Evolutionary conservation across 2,113 vertebrate genomes (phyloP).

Genomic region (Xyliphius kryptos): DNA sequence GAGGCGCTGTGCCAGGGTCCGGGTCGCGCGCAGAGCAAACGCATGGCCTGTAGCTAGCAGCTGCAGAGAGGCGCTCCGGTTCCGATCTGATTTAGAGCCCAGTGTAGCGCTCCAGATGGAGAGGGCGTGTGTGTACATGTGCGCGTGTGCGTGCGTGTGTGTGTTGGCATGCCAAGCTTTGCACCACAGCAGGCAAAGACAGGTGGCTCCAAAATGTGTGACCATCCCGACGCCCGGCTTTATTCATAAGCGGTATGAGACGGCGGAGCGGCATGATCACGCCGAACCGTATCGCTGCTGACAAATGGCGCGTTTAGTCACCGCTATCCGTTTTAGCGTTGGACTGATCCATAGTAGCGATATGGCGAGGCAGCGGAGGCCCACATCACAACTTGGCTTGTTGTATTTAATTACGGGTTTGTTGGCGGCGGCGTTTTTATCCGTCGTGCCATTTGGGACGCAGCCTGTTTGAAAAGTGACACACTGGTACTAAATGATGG

Average conservation of each 20-base stretch:
- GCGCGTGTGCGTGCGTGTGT: conserved; percentile 2
- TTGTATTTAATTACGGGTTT: no score
- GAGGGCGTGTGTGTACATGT: not conserved
- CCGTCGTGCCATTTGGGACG: no score
- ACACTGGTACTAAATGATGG: no score
- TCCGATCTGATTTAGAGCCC: no score
- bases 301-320: not conserved
- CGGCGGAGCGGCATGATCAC: not conserved
- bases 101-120: not conserved
- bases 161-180: conserved; percentile 15
- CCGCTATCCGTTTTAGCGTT: not conserved
- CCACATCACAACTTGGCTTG: not conserved
- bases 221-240: conserved; percentile 48
- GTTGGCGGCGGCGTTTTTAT: no score
- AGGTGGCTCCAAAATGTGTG: conserved; percentile 56
- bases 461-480: no score
- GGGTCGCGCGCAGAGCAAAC: no score
- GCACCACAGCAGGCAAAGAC: conserved; percentile 42
- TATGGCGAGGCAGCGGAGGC: not conserved
- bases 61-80: no score
- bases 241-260: conserved; percentile 57
- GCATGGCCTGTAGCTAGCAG: no score
- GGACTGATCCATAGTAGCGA: not conserved
- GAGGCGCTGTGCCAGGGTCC: no score
- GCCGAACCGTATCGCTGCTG: not conserved